phyloP scores from a whole-genome alignment of 64 coral and sea anemone genomes.

The Exaiptasia diaphana region DNA sequence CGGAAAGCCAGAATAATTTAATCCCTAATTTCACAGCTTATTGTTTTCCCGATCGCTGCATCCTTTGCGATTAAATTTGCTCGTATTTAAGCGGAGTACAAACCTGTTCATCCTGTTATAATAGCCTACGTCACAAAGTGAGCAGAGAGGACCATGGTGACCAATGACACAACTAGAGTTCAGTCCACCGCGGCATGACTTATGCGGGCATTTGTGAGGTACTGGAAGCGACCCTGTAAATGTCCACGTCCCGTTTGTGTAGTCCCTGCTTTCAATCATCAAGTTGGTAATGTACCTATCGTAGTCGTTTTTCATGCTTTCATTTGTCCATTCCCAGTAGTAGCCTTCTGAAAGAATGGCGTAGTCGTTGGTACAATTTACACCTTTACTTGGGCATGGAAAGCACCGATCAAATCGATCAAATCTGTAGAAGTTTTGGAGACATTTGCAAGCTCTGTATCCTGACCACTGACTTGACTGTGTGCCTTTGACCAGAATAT shows the following conservation, averaged over 20 bases:
- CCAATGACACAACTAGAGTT: constrained; percentile 8
- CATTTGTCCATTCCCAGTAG: constrained; percentile 34
- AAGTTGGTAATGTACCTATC: constrained; percentile 25
- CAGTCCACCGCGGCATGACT: constrained; percentile 27
- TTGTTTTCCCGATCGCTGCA: too few relatives aligned
- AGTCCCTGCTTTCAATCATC: not conserved
- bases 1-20: too few relatives aligned
- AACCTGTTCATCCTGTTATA: constrained; percentile 27
- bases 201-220: constrained; percentile 3
- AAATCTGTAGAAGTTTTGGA: not conserved
- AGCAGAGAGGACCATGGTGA: constrained; percentile 39
- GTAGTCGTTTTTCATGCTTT: not conserved
- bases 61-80: too few relatives aligned
- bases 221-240: constrained; percentile 1
- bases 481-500: not conserved
- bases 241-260: not conserved
- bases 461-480: too few relatives aligned
- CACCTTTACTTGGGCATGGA: not conserved
- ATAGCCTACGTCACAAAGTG: constrained; percentile 11
- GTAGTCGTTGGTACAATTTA: constrained; percentile 14
- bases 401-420: constrained; percentile 38
- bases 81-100: not conserved
- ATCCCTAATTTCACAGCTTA: too few relatives aligned
- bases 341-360: not conserved
- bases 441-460: not conserved